Conservation (phyloP, 2,113 vertebrate species). For the Pantherophis guttatus region DNA sequence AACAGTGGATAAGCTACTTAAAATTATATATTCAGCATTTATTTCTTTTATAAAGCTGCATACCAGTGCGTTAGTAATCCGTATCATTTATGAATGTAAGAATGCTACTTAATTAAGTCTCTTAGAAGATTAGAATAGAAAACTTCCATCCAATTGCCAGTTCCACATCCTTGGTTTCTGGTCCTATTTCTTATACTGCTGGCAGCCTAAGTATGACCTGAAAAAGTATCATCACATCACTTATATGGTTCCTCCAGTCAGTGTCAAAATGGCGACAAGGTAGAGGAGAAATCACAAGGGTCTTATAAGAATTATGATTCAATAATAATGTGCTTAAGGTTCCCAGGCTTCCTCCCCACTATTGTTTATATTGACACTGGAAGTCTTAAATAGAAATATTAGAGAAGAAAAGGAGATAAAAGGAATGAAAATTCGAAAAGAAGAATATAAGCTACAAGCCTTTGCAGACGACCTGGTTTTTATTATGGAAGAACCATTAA, state of each 20-base stretch:
- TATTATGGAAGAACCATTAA: no score
- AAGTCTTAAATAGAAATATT: no score
- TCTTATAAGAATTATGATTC: conserved; percentile 23
- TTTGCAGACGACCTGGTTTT: no score
- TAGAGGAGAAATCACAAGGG: conserved; percentile 12
- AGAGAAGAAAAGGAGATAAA: no score
- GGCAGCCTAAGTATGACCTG: neutral
- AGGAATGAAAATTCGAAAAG: no score
- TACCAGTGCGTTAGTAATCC: neutral
- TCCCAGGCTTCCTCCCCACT: conserved; percentile 27
- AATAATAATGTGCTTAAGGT: conserved; percentile 31
- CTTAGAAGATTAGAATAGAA: neutral
- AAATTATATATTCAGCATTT: neutral
- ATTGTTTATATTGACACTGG: no score
- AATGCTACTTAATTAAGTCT: neutral
- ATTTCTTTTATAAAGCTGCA: neutral
- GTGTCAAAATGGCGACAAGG: conserved; percentile 29
- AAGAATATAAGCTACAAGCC: no score
- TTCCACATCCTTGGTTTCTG: neutral
- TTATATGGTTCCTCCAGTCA: conserved; percentile 17
- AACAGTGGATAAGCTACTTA: neutral
- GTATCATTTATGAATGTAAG: neutral
- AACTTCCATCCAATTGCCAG: neutral
- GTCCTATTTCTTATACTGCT: neutral
- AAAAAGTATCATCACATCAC: neutral